phyloP scores from a whole-genome alignment of 2,113 vertebrate species.

The Cheilinus undulatus region DNA sequence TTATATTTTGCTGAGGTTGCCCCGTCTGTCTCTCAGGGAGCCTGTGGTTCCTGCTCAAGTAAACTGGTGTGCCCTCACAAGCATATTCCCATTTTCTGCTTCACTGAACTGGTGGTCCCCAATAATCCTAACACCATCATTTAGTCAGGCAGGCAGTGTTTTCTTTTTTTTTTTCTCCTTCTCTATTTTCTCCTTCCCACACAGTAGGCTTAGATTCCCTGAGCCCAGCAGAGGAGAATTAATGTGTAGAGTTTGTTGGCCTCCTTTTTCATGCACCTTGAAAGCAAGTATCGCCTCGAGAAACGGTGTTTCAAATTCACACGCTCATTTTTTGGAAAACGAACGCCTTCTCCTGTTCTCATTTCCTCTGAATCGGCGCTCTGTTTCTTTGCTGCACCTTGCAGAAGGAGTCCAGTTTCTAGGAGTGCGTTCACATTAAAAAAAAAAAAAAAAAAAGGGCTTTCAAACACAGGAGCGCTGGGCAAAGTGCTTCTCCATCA shows the following conservation, averaged over 20 bases:
- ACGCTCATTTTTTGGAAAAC: background rate
- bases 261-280: slow-evolving; percentile 49
- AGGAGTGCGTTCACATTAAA: slow-evolving; percentile 1
- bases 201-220: slow-evolving; percentile 68
- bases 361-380: slow-evolving; percentile 35
- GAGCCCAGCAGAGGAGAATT: slow-evolving; percentile 72
- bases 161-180: slow-evolving; percentile 47
- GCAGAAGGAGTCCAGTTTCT: slow-evolving; percentile 12
- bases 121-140: slow-evolving; percentile 86
- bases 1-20: slow-evolving; percentile 71
- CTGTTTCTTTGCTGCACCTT: slow-evolving; percentile 14
- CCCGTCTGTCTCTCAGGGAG: slow-evolving; percentile 64
- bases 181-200: slow-evolving; percentile 68
- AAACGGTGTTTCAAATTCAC: slow-evolving; percentile 65
- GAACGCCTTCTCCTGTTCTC: slow-evolving; percentile 31
- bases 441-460: slow-evolving; percentile 31
- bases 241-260: slow-evolving; percentile 62
- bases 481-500: slow-evolving; percentile 66
- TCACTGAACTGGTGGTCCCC: slow-evolving; percentile 81
- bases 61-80: slow-evolving; percentile 75
- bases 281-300: slow-evolving; percentile 49
- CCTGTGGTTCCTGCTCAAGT: slow-evolving; percentile 65
- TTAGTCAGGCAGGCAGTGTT: slow-evolving; percentile 76
- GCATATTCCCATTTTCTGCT: slow-evolving; percentile 85
- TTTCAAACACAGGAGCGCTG: slow-evolving; percentile 54